These are phyloP conservation scores for Thinocorus orbignyianus DNA, from an alignment of 2,113 vertebrate species.

Conservation along the genomic window DNA sequence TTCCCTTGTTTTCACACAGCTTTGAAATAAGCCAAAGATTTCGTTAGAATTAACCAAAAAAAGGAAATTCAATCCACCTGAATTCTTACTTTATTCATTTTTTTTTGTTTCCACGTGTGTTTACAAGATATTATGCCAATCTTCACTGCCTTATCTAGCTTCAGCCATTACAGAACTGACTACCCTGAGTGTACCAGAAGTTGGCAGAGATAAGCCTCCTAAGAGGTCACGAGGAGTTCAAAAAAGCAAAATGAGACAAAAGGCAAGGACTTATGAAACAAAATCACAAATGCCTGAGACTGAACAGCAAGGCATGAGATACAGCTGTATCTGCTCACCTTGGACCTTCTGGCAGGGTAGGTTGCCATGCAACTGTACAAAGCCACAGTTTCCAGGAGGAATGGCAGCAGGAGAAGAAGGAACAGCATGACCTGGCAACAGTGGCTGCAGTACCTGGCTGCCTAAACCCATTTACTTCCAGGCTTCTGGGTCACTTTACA, in stretches of 20 bases:
- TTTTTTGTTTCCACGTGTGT: neutral
- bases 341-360: neutral
- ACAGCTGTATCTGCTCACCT: neutral
- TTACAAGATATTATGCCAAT: neutral
- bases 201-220: neutral
- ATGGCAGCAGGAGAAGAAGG: neutral
- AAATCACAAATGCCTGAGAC: neutral
- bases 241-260: neutral
- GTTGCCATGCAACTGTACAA: neutral
- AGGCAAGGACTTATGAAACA: neutral
- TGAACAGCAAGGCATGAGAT: neutral
- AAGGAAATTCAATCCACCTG: neutral
- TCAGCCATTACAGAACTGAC: neutral
- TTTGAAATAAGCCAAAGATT: neutral
- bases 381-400: neutral
- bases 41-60: neutral
- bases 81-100: neutral
- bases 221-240: neutral
- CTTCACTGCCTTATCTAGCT: neutral
- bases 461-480: neutral
- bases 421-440: neutral
- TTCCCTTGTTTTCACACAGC: neutral
- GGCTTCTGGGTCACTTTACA: neutral
- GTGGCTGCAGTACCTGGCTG: neutral
- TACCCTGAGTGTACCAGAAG: neutral